Evolutionary conservation across 2,113 vertebrate genomes (phyloP).

Genomic region (Psammodynastes pulverulentus): DNA sequence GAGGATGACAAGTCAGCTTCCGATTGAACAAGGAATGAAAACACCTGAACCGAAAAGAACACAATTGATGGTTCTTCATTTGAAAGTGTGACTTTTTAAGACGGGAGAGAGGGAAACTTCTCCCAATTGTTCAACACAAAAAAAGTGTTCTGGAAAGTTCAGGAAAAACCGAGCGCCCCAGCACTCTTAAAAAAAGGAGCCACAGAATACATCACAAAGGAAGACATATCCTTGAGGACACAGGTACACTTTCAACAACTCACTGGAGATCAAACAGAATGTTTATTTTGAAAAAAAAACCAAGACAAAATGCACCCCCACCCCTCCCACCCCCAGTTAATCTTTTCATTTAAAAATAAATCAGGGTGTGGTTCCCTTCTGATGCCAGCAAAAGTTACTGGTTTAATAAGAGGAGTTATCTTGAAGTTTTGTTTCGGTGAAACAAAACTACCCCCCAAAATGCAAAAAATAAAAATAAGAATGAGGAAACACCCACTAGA

Average conservation of each 20-base stretch:
- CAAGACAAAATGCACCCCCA: constrained; percentile 40
- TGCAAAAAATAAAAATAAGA: background rate
- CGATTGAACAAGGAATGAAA: background rate
- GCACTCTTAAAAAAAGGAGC: background rate
- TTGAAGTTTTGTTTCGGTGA: constrained; percentile 13
- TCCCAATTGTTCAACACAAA: background rate
- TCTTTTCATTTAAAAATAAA: constrained; percentile 20
- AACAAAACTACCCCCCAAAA: background rate
- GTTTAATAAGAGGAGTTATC: constrained; percentile 26
- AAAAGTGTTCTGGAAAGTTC: background rate
- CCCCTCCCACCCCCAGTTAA: constrained; percentile 10
- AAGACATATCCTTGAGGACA: background rate
- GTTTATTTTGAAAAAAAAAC: constrained; percentile 61
- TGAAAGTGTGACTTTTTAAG: background rate
- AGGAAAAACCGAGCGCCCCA: background rate
- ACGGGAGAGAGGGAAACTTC: too few relatives aligned
- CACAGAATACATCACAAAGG: background rate
- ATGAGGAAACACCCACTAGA: constrained; percentile 24
- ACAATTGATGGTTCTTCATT: background rate
- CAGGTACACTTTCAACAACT: background rate
- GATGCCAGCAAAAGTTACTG: constrained; percentile 55
- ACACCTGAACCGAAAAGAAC: background rate
- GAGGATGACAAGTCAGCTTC: background rate
- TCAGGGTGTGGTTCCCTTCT: constrained; percentile 38
- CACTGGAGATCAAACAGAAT: constrained; percentile 37